phyloP scores from a whole-genome alignment of 2,113 vertebrate genomes.

The Synodontis membranacea region DNA sequence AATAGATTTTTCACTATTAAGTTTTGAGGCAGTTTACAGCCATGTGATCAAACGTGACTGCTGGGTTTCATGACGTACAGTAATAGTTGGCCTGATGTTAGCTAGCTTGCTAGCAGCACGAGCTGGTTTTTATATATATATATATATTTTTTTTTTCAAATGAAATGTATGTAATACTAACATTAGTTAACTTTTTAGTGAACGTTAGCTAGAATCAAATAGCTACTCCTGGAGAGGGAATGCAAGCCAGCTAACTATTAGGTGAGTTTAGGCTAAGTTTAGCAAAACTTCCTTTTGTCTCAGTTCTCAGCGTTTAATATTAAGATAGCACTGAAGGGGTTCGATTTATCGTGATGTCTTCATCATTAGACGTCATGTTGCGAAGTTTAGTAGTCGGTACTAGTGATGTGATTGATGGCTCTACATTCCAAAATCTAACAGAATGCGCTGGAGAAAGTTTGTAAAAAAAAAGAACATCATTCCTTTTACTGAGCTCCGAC shows the following conservation, averaged over 20 bases:
- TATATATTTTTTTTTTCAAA: background rate
- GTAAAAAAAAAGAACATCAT: slow-evolving; percentile 19
- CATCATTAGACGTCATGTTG: too few relatives aligned
- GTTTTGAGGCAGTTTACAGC: background rate
- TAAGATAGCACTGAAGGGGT: background rate
- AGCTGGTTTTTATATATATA: too few relatives aligned
- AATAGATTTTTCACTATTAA: background rate
- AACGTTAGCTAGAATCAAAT: background rate
- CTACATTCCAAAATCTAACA: background rate
- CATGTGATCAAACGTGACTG: background rate
- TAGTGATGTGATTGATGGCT: background rate
- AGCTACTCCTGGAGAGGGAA: background rate
- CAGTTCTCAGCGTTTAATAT: background rate
- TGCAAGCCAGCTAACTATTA: background rate
- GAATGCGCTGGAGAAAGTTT: background rate
- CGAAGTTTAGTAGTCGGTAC: background rate
- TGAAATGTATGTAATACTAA: background rate
- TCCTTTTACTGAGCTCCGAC: slow-evolving; percentile 37
- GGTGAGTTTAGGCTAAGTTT: background rate
- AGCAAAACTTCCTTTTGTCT: background rate
- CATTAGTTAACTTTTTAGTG: background rate
- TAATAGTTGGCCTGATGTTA: background rate
- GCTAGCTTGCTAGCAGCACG: background rate
- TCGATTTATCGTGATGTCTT: too few relatives aligned
- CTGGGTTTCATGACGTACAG: background rate